Conservation (phyloP, 1,140 invertebrate genomes). For the Neelides sp. region DNA sequence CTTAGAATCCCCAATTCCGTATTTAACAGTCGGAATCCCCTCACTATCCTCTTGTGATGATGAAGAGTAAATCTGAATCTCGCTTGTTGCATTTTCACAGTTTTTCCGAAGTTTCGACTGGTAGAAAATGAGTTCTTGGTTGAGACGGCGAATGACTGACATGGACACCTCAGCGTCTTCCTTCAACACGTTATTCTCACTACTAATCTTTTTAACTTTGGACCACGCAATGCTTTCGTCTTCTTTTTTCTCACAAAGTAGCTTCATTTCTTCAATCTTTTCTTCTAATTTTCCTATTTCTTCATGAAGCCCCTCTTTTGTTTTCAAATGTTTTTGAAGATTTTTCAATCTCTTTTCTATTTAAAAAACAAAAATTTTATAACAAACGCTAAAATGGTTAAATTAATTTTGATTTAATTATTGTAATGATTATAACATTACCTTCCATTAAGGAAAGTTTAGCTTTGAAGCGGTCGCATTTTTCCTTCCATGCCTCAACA, state of each 20-base stretch:
- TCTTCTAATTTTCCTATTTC: constrained; percentile 34
- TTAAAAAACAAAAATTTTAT: not conserved
- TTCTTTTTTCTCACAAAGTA: constrained; percentile 7
- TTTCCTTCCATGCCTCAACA: constrained; percentile 1
- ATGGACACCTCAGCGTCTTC: constrained; percentile 52
- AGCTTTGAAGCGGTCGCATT: constrained; percentile 1
- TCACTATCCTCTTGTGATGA: not conserved
- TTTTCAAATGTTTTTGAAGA: not conserved
- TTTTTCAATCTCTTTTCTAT: not conserved
- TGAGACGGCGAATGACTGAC: constrained; percentile 51
- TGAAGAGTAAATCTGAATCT: constrained; percentile 13
- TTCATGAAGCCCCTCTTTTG: constrained; percentile 11
- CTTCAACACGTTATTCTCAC: constrained; percentile 41
- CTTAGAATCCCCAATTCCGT: constrained; percentile 28
- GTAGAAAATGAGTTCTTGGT: constrained; percentile 51
- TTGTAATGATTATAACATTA: too few relatives aligned
- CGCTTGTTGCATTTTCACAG: not conserved
- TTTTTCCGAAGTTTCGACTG: constrained; percentile 45
- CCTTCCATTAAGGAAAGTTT: too few relatives aligned
- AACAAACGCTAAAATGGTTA: too few relatives aligned
- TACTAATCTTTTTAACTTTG: constrained; percentile 35
- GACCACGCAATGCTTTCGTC: constrained; percentile 14
- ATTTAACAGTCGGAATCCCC: not conserved
- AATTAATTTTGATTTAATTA: too few relatives aligned
- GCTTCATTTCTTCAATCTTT: not conserved